Evolutionary conservation across 2,888 invertebrate species (phyloP).

Genomic region (Leucoma salicis): DNA sequence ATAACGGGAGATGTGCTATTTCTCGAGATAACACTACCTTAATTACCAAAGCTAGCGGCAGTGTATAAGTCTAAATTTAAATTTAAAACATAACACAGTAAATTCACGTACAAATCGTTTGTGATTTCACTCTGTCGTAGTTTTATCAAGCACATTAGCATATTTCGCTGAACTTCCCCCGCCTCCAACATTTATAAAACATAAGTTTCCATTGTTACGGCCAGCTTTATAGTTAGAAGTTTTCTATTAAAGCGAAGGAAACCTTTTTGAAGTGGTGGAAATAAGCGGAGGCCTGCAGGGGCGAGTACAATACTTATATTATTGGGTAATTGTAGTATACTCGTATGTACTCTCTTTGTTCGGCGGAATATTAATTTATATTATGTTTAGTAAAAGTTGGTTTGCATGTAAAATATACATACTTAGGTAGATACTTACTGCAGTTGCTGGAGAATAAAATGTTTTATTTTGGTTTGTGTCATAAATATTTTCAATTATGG

Average conservation of each 20-base stretch:
- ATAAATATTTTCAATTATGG: too few species aligned
- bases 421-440: too few species aligned
- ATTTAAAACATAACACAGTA: neutral
- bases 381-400: too few species aligned
- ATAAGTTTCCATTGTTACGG: slow-evolving; percentile 35
- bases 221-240: slow-evolving; percentile 22
- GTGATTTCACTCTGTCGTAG: slow-evolving; percentile 11
- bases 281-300: slow-evolving; percentile 11
- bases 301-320: too few species aligned
- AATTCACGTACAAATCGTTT: slow-evolving; percentile 12
- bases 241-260: slow-evolving; percentile 30
- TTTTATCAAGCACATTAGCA: slow-evolving; percentile 35
- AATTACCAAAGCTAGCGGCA: neutral
- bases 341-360: too few species aligned
- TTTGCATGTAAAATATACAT: too few species aligned
- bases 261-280: slow-evolving; percentile 24
- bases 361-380: too few species aligned
- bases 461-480: too few species aligned
- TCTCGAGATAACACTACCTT: too few species aligned
- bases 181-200: slow-evolving; percentile 31
- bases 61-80: neutral
- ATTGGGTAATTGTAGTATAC: too few species aligned
- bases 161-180: slow-evolving; percentile 28
- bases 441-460: too few species aligned
- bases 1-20: too few species aligned